Evolutionary conservation across 2,113 vertebrate species (phyloP).

Genomic region (Microcebus murinus): DNA sequence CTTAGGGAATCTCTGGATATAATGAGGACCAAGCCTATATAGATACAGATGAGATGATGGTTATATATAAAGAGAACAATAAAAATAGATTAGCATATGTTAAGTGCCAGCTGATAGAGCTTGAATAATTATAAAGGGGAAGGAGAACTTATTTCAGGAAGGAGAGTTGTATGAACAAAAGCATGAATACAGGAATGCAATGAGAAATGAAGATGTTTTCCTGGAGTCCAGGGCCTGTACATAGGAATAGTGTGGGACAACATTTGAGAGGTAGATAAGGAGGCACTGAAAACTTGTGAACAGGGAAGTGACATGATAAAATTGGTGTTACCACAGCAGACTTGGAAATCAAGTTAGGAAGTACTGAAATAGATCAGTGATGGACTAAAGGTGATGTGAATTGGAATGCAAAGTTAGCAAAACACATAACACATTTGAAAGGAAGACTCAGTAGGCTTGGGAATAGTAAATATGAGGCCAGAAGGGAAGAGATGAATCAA

Average conservation of each 20-base stretch:
- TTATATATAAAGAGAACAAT: not conserved
- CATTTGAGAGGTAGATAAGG: not conserved
- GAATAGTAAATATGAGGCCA: too few species aligned
- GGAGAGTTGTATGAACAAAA: conserved; percentile 1
- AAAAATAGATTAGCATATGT: not conserved
- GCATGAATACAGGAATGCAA: not conserved
- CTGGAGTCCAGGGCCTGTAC: not conserved
- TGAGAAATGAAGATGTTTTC: not conserved
- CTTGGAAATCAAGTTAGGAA: too few species aligned
- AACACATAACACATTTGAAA: too few species aligned
- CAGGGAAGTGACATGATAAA: not conserved
- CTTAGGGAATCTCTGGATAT: not conserved
- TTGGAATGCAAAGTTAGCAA: too few species aligned
- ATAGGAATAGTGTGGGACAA: not conserved
- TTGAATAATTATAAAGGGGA: not conserved
- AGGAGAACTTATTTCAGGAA: not conserved
- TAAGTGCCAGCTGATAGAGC: not conserved
- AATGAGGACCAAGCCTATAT: not conserved
- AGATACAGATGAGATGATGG: not conserved
- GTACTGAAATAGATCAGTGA: too few species aligned
- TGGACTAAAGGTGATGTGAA: too few species aligned
- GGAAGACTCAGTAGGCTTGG: too few species aligned
- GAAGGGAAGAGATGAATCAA: too few species aligned
- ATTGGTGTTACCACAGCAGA: too few species aligned
- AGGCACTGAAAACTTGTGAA: not conserved